Conservation (phyloP, 2,113 vertebrate genomes). For the Pelvicachromis taeniatus region DNA sequence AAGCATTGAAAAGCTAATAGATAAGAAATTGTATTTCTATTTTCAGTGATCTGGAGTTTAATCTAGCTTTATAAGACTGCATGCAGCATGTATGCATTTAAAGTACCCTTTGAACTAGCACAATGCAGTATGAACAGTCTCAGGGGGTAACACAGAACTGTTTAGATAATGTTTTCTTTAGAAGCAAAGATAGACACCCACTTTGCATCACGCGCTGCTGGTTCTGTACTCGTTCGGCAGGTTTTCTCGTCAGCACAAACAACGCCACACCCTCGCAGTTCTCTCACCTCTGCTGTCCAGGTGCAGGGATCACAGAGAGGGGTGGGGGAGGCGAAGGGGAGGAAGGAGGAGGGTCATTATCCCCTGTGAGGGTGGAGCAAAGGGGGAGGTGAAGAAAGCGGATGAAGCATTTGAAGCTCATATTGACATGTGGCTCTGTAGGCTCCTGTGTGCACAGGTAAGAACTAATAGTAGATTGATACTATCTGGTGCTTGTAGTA, state of each 20-base stretch:
- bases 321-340: neutral
- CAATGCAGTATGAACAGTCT: neutral
- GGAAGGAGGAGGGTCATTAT: conserved; percentile 27
- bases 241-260: conserved; percentile 52
- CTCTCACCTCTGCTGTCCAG: conserved; percentile 47
- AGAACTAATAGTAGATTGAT: neutral
- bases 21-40: neutral
- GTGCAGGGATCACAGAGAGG: conserved; percentile 31
- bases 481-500: neutral
- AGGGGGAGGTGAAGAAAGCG: conserved; percentile 19
- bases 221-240: conserved; percentile 25
- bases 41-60: neutral
- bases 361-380: conserved; percentile 51
- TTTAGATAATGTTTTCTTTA: neutral
- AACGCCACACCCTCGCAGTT: conserved; percentile 50
- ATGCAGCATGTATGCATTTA: neutral
- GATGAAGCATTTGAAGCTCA: conserved; percentile 45
- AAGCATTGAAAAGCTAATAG: neutral
- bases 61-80: neutral
- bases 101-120: neutral
- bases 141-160: neutral
- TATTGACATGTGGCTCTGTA: conserved; percentile 40
- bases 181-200: neutral
- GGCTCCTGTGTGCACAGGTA: conserved; percentile 61
- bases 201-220: neutral